Conservation (phyloP, 2,113 vertebrate genomes). For the Coracopsis vasa region DNA sequence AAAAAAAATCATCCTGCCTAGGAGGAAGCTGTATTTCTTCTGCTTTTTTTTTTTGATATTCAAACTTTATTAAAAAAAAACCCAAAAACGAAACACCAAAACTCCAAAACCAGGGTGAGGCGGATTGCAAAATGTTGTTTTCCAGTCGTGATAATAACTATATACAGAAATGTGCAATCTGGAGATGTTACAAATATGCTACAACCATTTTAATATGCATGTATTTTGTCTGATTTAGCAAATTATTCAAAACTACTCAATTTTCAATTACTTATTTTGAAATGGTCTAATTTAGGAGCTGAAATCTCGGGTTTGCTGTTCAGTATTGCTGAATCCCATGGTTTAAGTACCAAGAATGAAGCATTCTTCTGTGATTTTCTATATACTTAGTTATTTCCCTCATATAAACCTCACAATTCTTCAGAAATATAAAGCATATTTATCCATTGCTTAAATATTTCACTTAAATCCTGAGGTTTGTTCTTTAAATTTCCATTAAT, state of each 20-base stretch:
- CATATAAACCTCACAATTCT: neutral
- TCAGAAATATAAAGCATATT: neutral
- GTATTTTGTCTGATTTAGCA: neutral
- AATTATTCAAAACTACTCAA: neutral
- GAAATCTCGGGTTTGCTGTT: neutral
- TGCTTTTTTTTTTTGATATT: neutral
- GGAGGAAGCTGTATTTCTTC: neutral
- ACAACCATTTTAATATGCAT: neutral
- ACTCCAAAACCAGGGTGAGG: neutral
- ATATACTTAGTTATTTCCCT: neutral
- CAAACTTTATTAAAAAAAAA: neutral
- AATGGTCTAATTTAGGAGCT: neutral
- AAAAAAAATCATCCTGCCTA: no score
- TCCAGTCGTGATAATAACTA: neutral
- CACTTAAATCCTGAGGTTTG: conserved; percentile 55
- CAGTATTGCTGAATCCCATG: neutral
- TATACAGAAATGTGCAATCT: neutral
- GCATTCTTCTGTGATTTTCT: neutral
- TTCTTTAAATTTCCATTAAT: conserved; percentile 72
- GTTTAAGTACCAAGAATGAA: neutral
- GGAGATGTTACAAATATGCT: neutral
- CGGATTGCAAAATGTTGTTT: neutral
- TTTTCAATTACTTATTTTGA: neutral
- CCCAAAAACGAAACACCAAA: neutral
- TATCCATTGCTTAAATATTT: conserved; percentile 40